Percentiles rank a stretch among this genome's conserved stretches.
Conservation (phyloP, 64 coral and sea anemone genomes). For the Anthopleura sola region DNA sequence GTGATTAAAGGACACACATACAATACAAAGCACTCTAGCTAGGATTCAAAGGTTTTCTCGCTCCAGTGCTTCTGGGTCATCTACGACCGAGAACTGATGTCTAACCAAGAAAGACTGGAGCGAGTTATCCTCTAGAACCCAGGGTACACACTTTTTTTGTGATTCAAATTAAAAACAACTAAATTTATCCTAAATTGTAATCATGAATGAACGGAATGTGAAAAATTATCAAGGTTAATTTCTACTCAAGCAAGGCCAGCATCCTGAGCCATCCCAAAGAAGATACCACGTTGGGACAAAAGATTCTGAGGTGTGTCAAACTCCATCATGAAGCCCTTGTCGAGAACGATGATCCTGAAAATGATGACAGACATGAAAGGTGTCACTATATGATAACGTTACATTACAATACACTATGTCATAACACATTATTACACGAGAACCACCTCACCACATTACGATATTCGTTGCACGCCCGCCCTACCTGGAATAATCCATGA, state of each 20-base stretch:
- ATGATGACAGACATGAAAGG: background rate
- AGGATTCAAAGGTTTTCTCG: too few species aligned
- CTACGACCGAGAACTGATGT: too few species aligned
- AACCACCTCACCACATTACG: too few species aligned
- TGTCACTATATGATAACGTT: background rate
- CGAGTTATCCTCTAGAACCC: too few species aligned
- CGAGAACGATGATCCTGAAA: constrained; percentile 54
- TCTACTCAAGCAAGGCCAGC: constrained; percentile 40
- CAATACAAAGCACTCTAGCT: too few species aligned
- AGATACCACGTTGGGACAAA: constrained; percentile 34
- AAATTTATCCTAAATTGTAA: background rate
- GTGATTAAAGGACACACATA: too few species aligned
- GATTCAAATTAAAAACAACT: too few species aligned
- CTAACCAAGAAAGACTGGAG: too few species aligned
- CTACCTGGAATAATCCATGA: constrained; percentile 66
- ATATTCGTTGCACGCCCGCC: too few species aligned
- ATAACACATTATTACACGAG: background rate
- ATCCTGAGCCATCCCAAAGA: constrained; percentile 57
- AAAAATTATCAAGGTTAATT: background rate
- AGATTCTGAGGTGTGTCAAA: constrained; percentile 51
- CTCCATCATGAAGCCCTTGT: constrained; percentile 71
- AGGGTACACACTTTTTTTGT: too few species aligned
- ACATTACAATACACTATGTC: background rate
- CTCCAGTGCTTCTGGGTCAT: too few species aligned
- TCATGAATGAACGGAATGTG: background rate